Base-by-base conservation (phyloP, 2,888 invertebrate genomes). In the Agrotis segetum region DNA sequence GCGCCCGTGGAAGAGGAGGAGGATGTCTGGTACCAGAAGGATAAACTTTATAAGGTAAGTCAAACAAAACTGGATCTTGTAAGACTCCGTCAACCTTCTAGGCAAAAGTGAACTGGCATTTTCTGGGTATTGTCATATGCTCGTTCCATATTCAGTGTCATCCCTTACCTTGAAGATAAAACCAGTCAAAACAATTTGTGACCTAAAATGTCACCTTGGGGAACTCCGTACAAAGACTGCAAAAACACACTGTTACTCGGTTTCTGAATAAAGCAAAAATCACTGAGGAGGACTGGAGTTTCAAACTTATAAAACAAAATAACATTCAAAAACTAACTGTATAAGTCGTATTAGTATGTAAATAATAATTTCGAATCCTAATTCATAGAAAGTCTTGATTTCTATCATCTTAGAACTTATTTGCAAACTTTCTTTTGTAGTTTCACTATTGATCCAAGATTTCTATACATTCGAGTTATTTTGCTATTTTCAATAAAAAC, bases 11-110 rank as follows among this genome's bases (percentile, higher is more conserved):
- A 98, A 88, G 99, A 99, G 85, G 99, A 99, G 90, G 98, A 98
- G 88, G 99, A 99, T 92, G 98, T 99, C 77, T 99, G 99, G 99
- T 98, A 98, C 93, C 98, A 98, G 92, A 98, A 98, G 94, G 99
- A 99, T 89, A 99, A 99, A 96, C 97, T 99, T 74, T 99, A 98
- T 94, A 99, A 98, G 98, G 99, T 99, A 87, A 88, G 88, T 60
- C 24, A 56, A 19, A 7, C 3, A 34, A 40, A 55, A 29, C 24
- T 17, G 19, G 3, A 14, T 14, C 13, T 34, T 49, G n/a, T n/a
- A 9, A 7, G 29, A 34, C 2, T 0, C 0, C 0, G 13, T 13
- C 24, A 24, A 24, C 11, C 55, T 11, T 11, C 11, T 17, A 29
- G 17, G 17, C 24, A 55, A 11, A 5, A 55, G 19, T 24, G 11